Conservation (phyloP, 2,888 invertebrate genomes). For the Muscina levida region DNA sequence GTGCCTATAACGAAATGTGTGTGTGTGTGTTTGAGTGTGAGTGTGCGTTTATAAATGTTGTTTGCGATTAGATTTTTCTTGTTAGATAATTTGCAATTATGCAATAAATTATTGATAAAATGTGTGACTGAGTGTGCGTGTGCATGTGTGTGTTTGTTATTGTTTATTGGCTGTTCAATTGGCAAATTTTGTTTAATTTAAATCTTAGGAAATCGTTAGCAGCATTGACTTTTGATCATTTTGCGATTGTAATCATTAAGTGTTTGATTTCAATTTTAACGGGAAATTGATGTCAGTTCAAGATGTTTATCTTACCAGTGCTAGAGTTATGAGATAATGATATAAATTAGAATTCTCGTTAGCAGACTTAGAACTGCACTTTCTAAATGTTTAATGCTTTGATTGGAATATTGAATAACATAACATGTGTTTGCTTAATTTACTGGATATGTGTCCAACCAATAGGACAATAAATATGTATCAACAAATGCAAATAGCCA, state of each 20-base stretch:
- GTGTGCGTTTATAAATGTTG: conserved; percentile 9
- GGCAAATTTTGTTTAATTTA: conserved; percentile 17
- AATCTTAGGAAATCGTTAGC: conserved; percentile 15
- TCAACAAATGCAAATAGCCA: too few species aligned
- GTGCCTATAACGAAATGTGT: too few species aligned
- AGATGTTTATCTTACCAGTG: not conserved
- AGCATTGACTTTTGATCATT: conserved; percentile 7
- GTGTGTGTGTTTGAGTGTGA: not conserved
- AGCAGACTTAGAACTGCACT: not conserved
- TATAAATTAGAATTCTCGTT: not conserved
- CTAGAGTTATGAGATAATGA: not conserved
- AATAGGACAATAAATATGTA: too few species aligned
- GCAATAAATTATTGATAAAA: conserved; percentile 56
- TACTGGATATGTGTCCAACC: too few species aligned
- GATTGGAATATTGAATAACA: too few species aligned
- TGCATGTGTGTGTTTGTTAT: not conserved
- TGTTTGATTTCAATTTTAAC: conserved; percentile 11
- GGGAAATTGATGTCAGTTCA: not conserved
- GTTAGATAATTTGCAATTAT: conserved; percentile 50
- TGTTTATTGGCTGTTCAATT: conserved; percentile 9
- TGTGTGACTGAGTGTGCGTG: not conserved
- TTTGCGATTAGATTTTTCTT: conserved; percentile 52
- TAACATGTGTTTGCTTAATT: too few species aligned
- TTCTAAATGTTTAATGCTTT: too few species aligned
- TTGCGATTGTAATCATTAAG: conserved; percentile 7